Evolutionary conservation across 2,888 invertebrate genomes (phyloP), one percentile per base, ranked within the genome.

Genomic region (Amphipyra tragopoginis): DNA sequence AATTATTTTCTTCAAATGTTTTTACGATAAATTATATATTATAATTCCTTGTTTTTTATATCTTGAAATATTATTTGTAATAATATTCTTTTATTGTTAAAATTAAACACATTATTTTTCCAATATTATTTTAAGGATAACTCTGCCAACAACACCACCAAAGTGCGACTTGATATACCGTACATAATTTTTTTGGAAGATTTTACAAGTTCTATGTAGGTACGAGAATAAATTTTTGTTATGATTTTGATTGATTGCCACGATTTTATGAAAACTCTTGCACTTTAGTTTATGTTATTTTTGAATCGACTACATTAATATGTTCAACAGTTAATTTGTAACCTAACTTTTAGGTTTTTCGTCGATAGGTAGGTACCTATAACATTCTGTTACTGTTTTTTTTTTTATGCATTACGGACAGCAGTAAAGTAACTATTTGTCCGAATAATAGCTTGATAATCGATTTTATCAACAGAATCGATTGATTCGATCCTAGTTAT

Each of bases 201-300:
- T 42, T 55, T 53, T 64, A 52, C 54, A 40, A 54, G 43, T 68
- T 68, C 70, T 42, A 44, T 45, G 2, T 60, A 59, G 47, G 52
- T 42, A 54, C 40, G 57, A 77, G 49, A 72, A 65, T 48, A 51
- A 29, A 39, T 33, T 34, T 10, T 54, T 51, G 9, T 38, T 57
- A 82, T 82, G 13, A 47, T 54, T 60, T 36, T n/a, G 9, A 29
- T 66, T 40, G 8, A 15, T 71, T 40, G 13, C 9, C 13, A 40
- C 13, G 9, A 1, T 11, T n/a, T 10, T 52, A 14, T 36, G 9
- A 6, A 15, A 42, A 21, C 5, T 3, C 13, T 42, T 38, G 2
- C 10, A 21, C 39, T 61, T 40, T 26, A 11, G 34, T 38, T 53
- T 60, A 34, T 21, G 4, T 56, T 47, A 7, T 56, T 47, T 39